Base-by-base conservation (phyloP, 2,888 invertebrate genomes). In the Drosophila pseudotalamancana region DNA sequence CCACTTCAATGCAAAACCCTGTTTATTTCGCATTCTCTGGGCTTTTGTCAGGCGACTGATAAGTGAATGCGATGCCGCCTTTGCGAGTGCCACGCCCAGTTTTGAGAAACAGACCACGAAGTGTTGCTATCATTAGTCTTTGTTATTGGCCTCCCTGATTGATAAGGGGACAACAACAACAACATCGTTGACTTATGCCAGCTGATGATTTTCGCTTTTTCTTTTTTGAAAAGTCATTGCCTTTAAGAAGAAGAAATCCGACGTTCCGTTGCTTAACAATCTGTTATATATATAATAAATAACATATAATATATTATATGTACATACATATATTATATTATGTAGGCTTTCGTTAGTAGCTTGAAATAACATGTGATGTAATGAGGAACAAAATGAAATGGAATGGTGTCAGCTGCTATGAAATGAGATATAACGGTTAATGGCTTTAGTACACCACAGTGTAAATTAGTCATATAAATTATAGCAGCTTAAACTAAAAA, bases 171-270 rank as follows among this genome's bases (percentile, higher is more conserved):
- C 16, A 6, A 48, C 40, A 49, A 42, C 50, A 50, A 37, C 34
- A 72, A 62, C 40, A 45, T 49, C 25, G 29, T 39, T 72, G 56
- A 75, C 70, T 75, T 75, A 75, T 60, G 46, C 53, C 59, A 51
- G 59, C 39, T 64, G 27, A 64, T 74, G 70, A 74, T 65, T 56
- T 75, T 54, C 50, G 43, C 57, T 45, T 55, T 50, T 19, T 48
- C 21, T 6, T 39, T 48, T 50, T 25, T 55, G 19, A 16, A 57
- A 39, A 61, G 69, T 68, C 69, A 71, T 73, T 37, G 68, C 11
- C 9, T 60, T 31, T 37, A 6, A 34, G 66, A 72, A 23, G 19
- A 27, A 72, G 31, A 18, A 53, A 45, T 65, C 35, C 42, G 12
- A 55, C 45, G 16, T 49, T 45, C 27, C 19, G 42, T 27, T 35